Evolutionary conservation across 2,113 vertebrate species (phyloP).

Genomic region (Taxidea taxus): DNA sequence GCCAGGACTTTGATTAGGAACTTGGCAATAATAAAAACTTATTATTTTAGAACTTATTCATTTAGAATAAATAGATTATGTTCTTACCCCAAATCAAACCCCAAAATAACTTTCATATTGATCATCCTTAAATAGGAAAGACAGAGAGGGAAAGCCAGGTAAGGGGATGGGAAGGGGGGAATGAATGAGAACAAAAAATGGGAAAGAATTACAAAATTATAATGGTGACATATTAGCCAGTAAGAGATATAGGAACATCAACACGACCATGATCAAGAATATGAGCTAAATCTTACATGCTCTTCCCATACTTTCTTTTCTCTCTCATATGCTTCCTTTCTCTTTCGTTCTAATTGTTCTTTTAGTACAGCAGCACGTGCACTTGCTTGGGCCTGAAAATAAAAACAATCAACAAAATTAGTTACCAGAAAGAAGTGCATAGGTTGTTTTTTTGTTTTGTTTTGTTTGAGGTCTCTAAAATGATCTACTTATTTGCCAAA

Average conservation of each 20-base stretch:
- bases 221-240: background rate
- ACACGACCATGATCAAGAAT: background rate
- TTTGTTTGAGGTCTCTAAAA: background rate
- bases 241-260: background rate
- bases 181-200: background rate
- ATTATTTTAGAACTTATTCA: background rate
- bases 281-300: conserved; percentile 86
- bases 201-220: background rate
- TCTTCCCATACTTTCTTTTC: conserved; percentile 96
- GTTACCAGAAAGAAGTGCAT: background rate
- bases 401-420: conserved; percentile 9
- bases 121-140: background rate
- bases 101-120: background rate
- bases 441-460: background rate
- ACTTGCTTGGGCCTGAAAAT: conserved; percentile 90
- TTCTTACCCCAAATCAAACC: background rate
- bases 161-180: accelerated
- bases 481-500: background rate
- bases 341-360: conserved; percentile 94
- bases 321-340: conserved; percentile 93
- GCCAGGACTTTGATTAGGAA: background rate
- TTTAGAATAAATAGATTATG: background rate
- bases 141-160: background rate
- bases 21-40: background rate
- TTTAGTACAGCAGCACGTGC: conserved; percentile 92